Conservation (phyloP, 2,888 invertebrate species). For the Chalcosyrphus nemorum region DNA sequence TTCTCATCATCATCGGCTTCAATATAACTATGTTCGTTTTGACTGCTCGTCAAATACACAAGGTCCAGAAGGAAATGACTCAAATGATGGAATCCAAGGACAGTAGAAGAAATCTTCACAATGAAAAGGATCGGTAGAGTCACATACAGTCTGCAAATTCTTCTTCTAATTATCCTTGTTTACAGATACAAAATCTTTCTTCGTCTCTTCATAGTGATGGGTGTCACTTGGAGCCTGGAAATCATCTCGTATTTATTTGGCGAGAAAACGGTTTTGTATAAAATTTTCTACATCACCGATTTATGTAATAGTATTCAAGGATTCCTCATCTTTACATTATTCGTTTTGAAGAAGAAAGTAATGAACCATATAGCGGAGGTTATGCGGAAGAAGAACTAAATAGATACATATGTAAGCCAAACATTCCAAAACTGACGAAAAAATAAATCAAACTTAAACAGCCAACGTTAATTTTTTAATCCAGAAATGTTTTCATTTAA, state of each 20-base stretch:
- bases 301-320: constrained; percentile 85
- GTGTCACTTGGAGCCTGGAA: constrained; percentile 92
- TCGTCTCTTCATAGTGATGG: constrained; percentile 93
- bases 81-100: constrained; percentile 79
- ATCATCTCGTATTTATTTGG: constrained; percentile 88
- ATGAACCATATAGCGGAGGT: constrained; percentile 78
- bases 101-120: constrained; percentile 79
- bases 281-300: constrained; percentile 82
- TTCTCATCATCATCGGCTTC: constrained; percentile 78
- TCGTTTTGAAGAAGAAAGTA: constrained; percentile 85
- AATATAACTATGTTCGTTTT: constrained; percentile 80
- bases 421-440: no score
- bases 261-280: constrained; percentile 77
- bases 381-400: no score
- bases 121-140: constrained; percentile 80
- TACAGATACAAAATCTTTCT: constrained; percentile 89
- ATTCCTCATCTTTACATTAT: constrained; percentile 85
- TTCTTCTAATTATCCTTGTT: not conserved
- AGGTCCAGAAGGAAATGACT: constrained; percentile 80
- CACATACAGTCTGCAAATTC: no score
- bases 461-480: no score
- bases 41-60: constrained; percentile 80
- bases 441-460: no score
- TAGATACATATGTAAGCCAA: no score
- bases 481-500: no score